Evolutionary conservation across 2,888 invertebrate species (phyloP), one percentile per base, ranked within the genome.

Genomic region (Apotomis capreana): DNA sequence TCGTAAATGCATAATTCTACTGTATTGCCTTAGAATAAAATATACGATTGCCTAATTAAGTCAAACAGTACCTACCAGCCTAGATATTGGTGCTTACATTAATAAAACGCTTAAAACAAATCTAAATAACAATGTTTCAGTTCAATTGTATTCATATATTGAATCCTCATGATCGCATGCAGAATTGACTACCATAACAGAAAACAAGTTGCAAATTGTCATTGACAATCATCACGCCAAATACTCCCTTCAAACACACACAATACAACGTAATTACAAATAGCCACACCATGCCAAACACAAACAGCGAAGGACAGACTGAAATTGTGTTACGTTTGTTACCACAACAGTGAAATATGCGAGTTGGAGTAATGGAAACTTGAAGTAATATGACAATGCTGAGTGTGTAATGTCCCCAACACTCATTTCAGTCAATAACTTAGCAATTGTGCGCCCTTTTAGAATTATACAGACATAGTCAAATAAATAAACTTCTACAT

Each of bases 251-350:
- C 13, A 4, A 54, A 44, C 26, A 46, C 59, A 57, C 13, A 59
- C 49, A n/a, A 67, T 49, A 61, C 36, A 36, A 68, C 46, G 59
- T 68, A 71, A 72, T 58, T 74, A 73, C 26, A 62, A 64, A 65
- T 59, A 63, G 63, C 52, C 72, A 81, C 78, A 70, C 77, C 76
- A 73, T 81, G 81, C 81, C 78, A 79, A 68, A 72, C 75, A 72
- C 75, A 68, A 75, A 58, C 54, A 72, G 72, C 72, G 68, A 36
- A 58, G 57, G 74, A 69, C 74, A 77, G 83, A 84, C 85, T 85
- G 85, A 85, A 86, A 85, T 82, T 77, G 83, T 82, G 84, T 86
- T 15, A 15, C 13, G 13, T 54, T 9, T 54, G 15, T 54, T 49
- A 49, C 49, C 49, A 49, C 49, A 49, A 49, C 26, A 36, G 49